These are phyloP conservation scores for Mobula hypostoma DNA, from an alignment of 2,113 vertebrate genomes.

Conservation along the genomic window DNA sequence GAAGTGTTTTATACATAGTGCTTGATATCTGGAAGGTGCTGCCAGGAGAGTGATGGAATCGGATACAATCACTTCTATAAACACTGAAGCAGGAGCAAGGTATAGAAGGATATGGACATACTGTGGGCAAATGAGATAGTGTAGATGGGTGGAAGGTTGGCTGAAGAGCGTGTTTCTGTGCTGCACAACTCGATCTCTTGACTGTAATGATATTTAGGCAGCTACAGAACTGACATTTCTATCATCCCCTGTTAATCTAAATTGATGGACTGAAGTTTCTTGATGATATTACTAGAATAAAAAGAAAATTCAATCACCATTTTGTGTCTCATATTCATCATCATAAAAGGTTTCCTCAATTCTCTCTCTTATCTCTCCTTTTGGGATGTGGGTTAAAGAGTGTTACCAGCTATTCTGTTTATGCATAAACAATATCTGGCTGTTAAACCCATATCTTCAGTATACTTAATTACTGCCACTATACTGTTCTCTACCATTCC, in stretches of 20 bases:
- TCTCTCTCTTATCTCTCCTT: neutral
- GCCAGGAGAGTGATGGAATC: too few relatives aligned
- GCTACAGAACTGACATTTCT: neutral
- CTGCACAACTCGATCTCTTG: too few relatives aligned
- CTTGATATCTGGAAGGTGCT: too few relatives aligned
- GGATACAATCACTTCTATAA: too few relatives aligned
- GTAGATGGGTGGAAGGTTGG: too few relatives aligned
- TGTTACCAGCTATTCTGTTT: neutral
- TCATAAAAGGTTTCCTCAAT: neutral
- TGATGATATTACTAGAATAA: neutral
- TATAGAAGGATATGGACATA: too few relatives aligned
- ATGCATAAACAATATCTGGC: neutral
- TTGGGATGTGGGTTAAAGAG: neutral
- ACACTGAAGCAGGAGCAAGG: too few relatives aligned
- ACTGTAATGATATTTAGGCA: neutral
- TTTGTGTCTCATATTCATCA: neutral
- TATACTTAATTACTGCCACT: neutral
- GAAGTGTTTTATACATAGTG: too few relatives aligned
- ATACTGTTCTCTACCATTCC: neutral
- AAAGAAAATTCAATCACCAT: neutral
- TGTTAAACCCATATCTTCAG: neutral
- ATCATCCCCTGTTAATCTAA: neutral
- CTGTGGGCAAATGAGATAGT: too few relatives aligned
- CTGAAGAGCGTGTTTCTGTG: too few relatives aligned
- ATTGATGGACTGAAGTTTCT: neutral